These are phyloP conservation scores for Hipparchia sbordonii DNA, from an alignment of 2,888 invertebrate genomes.

Conservation along the genomic window DNA sequence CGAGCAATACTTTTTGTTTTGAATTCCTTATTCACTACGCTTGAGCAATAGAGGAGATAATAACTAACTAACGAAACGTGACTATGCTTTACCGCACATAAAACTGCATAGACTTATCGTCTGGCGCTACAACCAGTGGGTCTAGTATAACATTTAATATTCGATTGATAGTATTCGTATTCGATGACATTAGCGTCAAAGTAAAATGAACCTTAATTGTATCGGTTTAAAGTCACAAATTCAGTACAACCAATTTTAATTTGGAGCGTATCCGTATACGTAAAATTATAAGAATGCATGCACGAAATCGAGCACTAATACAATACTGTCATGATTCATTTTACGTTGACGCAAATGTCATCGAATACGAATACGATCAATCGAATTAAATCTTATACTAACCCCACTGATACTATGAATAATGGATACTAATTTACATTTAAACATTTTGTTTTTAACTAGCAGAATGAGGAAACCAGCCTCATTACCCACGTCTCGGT, in stretches of 20 bases:
- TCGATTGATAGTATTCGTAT: no score
- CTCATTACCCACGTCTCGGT: slow-evolving; percentile 24
- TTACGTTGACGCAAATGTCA: no score
- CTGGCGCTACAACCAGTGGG: neutral
- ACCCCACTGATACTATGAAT: neutral
- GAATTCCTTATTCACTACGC: slow-evolving; percentile 8
- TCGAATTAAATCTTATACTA: neutral
- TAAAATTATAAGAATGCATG: no score
- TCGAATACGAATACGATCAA: no score
- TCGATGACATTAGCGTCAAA: no score
- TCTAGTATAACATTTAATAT: no score
- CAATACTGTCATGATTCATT: no score
- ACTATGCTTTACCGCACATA: slow-evolving; percentile 11
- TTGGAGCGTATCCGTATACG: no score
- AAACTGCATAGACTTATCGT: neutral
- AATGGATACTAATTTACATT: slow-evolving; percentile 13
- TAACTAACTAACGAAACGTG: slow-evolving; percentile 14
- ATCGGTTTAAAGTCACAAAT: no score
- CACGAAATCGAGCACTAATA: no score
- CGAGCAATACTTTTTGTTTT: slow-evolving; percentile 6
- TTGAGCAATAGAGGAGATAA: slow-evolving; percentile 7
- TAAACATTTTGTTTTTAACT: neutral
- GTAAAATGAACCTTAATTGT: no score
- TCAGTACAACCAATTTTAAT: no score
- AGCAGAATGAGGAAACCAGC: slow-evolving; percentile 16